Conservation (phyloP, 2,888 invertebrate species). For the Luffia ferchaultella region DNA sequence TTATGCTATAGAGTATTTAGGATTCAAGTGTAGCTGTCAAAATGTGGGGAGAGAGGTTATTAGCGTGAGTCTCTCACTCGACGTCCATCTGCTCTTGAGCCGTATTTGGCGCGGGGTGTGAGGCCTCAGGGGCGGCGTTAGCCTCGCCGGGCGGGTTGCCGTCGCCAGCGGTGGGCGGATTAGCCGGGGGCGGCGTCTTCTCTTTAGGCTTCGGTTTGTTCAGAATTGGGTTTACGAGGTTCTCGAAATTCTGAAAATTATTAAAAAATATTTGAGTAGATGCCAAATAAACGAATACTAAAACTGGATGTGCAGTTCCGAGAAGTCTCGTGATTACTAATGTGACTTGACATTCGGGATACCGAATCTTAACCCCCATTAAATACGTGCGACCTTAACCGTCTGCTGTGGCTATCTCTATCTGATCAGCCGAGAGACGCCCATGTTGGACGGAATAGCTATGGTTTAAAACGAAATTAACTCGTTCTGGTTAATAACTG, state of each 20-base stretch:
- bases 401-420: too few relatives aligned
- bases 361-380: too few relatives aligned
- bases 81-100: slow-evolving; percentile 55
- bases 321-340: too few relatives aligned
- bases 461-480: too few relatives aligned
- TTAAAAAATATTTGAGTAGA: neutral
- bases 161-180: slow-evolving; percentile 31
- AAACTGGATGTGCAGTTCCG: too few relatives aligned
- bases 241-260: slow-evolving; percentile 64
- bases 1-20: too few relatives aligned
- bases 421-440: too few relatives aligned
- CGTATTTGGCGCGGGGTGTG: slow-evolving; percentile 15
- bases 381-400: too few relatives aligned
- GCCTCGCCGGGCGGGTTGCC: slow-evolving; percentile 24
- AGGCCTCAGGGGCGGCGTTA: slow-evolving; percentile 14
- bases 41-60: neutral
- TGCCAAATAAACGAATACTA: neutral
- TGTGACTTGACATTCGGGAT: too few relatives aligned
- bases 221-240: slow-evolving; percentile 75
- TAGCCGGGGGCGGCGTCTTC: slow-evolving; percentile 52
- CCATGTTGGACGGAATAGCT: too few relatives aligned
- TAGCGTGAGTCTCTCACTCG: slow-evolving; percentile 37
- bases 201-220: slow-evolving; percentile 92
- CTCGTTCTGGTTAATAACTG: too few relatives aligned
- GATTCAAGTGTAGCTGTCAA: neutral